Conservation (phyloP, 2,113 vertebrate genomes). For the Electrona antarctica region DNA sequence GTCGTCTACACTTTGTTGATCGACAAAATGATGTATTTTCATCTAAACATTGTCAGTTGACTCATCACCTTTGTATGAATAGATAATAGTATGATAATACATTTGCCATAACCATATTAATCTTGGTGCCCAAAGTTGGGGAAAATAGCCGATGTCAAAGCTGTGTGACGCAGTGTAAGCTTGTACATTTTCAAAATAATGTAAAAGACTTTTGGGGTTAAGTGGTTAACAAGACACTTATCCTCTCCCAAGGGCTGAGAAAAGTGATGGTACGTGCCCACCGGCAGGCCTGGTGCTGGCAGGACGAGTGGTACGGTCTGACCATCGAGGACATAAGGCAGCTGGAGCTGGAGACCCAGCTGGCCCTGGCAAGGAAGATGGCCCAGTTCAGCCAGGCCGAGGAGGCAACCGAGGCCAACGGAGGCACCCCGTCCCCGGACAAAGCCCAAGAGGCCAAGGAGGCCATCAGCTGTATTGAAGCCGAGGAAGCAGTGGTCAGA, state of each 20-base stretch:
- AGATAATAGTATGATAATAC: too few relatives aligned
- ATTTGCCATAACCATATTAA: too few relatives aligned
- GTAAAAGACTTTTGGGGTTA: too few relatives aligned
- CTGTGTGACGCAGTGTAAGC: too few relatives aligned
- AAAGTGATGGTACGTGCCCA: slow-evolving; percentile 97
- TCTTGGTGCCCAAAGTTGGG: too few relatives aligned
- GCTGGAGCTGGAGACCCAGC: slow-evolving; percentile 94
- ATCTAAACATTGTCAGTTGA: not conserved
- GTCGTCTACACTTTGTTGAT: not conserved
- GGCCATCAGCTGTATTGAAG: slow-evolving; percentile 72
- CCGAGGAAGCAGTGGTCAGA: slow-evolving; percentile 70
- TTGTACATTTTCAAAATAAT: too few relatives aligned
- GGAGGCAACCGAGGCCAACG: slow-evolving; percentile 67
- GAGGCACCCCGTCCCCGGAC: slow-evolving; percentile 62
- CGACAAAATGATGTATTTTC: not conserved
- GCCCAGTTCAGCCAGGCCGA: slow-evolving; percentile 86
- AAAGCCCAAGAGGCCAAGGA: slow-evolving; percentile 81
- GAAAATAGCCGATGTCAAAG: too few relatives aligned
- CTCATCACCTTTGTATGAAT: too few relatives aligned
- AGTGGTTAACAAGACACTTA: too few relatives aligned
- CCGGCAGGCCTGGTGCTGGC: slow-evolving; percentile 99
- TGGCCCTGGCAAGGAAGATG: slow-evolving; percentile 94
- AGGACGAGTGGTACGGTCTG: slow-evolving; percentile 97
- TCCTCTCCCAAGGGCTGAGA: slow-evolving; percentile 81
- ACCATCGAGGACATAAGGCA: slow-evolving; percentile 96